phyloP scores from a whole-genome alignment of 2,797 vertebrate species.

The Erpetoichthys calabaricus region DNA sequence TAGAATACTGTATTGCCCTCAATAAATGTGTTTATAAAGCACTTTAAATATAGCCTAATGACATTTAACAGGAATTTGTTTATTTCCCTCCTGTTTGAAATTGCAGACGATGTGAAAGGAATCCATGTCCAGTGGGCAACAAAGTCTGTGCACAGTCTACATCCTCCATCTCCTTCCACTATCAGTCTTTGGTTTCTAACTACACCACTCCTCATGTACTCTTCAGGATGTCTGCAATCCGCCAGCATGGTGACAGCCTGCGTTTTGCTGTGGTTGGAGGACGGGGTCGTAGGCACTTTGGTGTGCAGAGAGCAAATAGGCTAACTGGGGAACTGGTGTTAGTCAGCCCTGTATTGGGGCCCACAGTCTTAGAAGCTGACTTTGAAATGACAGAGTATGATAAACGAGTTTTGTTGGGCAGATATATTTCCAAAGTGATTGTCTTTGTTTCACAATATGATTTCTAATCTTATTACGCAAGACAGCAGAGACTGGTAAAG shows the following conservation, averaged over 20 bases:
- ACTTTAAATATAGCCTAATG: no score
- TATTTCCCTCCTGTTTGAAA: conserved; percentile 1
- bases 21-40: no score
- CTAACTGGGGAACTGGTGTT: conserved; percentile 69
- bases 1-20: no score
- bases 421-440: conserved; percentile 70
- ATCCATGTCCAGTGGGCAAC: conserved; percentile 65
- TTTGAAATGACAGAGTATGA: conserved; percentile 78
- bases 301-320: conserved; percentile 54
- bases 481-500: no score
- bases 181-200: conserved; percentile 67
- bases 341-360: conserved; percentile 52
- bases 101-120: conserved; percentile 69
- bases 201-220: conserved; percentile 58
- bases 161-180: conserved; percentile 71
- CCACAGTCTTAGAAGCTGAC: conserved; percentile 56
- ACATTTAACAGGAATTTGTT: no score
- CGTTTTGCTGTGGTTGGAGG: conserved; percentile 56
- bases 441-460: conserved; percentile 66
- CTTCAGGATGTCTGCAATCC: conserved; percentile 67
- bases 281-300: conserved; percentile 45
- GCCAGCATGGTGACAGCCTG: conserved; percentile 56
- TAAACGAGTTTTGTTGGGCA: conserved; percentile 49
- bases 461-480: conserved; percentile 41
- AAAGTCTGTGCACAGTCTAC: conserved; percentile 58